Base-by-base conservation (phyloP, 2,888 invertebrate genomes). In the Cheilosia scutellata region DNA sequence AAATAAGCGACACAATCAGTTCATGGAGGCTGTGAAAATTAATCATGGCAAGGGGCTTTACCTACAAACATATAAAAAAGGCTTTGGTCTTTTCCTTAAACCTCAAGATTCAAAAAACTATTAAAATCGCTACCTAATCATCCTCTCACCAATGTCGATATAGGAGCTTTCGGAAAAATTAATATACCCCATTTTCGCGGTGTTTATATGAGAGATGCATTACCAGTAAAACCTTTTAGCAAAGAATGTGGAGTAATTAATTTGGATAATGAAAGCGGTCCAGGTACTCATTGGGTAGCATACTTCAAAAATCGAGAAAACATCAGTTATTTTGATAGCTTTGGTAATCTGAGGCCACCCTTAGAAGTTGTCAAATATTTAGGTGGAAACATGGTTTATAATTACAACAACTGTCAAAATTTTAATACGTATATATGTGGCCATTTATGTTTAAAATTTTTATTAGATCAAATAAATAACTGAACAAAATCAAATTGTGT, bases 281-380 rank as follows among this genome's bases (percentile, higher is more conserved):
- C 42, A 2, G 91, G 91, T 4, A 90, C 90, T 5, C 91, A 92
- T 88, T 91, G 91, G 91, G 89, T 90, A 87, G 89, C 89, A 71
- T 9, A 90, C 86, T 88, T 82, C 40, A 92, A 91, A 88, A 87
- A 90, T 6, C 20, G 37, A 2, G 31, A 31, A 16, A 7, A 1
- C 6, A n/a, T 33, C 13, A 82, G 88, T 49, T 92, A 91, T 87
- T 92, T 89, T 88, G 91, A 91, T 82, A 91, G 90, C 72, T 92
- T 90, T 80, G 91, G 91, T 5, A 89, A 91, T 87, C 82, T 91
- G 44, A 87, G 84, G 71, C 91, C 90, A 5, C 90, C 90, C 0
- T n/a, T 68, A 49, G 90, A 91, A 88, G 55, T 90, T 7, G 87
- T 89, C 29, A 88, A 87, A n/a, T 91, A 90, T 70, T 74, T 88